Conservation (phyloP, 2,888 invertebrate species). For the Dynastes maya region DNA sequence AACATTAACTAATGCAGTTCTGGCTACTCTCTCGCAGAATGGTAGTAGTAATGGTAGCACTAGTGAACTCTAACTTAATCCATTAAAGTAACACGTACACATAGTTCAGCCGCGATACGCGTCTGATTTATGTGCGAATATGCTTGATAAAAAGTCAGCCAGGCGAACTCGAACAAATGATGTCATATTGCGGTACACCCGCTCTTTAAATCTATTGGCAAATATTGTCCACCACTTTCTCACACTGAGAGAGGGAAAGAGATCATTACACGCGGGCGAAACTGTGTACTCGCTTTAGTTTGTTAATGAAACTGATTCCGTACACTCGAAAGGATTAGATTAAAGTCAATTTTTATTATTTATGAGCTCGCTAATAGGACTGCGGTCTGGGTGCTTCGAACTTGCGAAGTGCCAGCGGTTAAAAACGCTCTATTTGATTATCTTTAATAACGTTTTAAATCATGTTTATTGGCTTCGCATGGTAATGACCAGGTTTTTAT, state of each 20-base stretch:
- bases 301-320: constrained; percentile 31
- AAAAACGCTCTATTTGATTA: constrained; percentile 42
- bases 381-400: neutral
- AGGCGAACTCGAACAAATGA: constrained; percentile 59
- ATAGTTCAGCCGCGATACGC: neutral
- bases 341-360: constrained; percentile 51
- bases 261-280: constrained; percentile 46
- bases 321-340: constrained; percentile 43
- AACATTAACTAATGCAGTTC: constrained; percentile 61
- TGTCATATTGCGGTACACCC: constrained; percentile 49
- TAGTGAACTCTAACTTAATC: constrained; percentile 2
- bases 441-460: constrained; percentile 35
- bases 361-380: constrained; percentile 34
- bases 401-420: constrained; percentile 8
- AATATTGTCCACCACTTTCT: constrained; percentile 37
- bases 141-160: constrained; percentile 63
- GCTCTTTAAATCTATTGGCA: neutral
- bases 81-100: neutral
- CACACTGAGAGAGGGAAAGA: constrained; percentile 24
- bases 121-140: constrained; percentile 66
- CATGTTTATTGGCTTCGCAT: constrained; percentile 41
- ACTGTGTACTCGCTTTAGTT: neutral
- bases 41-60: neutral
- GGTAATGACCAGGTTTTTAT: constrained; percentile 22
- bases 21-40: constrained; percentile 50